These are phyloP conservation scores for Plecotus auritus DNA, from an alignment of 2,113 vertebrate genomes.

Conservation along the genomic window DNA sequence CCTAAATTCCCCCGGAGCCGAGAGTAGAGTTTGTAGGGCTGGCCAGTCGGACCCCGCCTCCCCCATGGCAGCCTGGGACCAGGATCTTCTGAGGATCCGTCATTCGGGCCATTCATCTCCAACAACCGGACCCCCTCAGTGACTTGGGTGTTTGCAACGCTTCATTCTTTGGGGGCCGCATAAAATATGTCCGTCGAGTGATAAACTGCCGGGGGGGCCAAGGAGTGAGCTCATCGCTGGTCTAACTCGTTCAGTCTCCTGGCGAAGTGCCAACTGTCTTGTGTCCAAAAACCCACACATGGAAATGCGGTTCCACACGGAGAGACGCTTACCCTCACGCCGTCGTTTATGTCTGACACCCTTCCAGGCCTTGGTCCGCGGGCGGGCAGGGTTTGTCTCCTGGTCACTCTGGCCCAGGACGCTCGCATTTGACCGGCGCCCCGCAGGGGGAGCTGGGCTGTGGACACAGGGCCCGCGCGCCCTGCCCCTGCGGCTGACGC, in stretches of 20 bases:
- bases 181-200: neutral
- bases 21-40: fast-evolving
- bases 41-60: neutral
- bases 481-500: neutral
- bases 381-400: neutral
- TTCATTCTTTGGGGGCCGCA: neutral
- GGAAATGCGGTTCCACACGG: neutral
- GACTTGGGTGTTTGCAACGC: fast-evolving
- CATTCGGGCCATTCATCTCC: neutral
- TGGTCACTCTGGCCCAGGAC: neutral
- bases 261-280: neutral
- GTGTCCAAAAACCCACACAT: neutral
- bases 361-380: neutral
- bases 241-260: neutral
- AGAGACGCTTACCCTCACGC: neutral
- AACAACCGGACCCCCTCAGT: fast-evolving
- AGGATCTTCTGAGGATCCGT: neutral
- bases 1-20: neutral
- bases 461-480: neutral
- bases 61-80: no score
- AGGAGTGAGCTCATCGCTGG: neutral
- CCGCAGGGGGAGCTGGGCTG: neutral
- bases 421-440: neutral
- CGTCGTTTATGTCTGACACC: neutral
- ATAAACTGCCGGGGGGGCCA: neutral